Base-by-base conservation (phyloP, 2,113 vertebrate genomes). In the Cryptoleucopteryx plumbea region DNA sequence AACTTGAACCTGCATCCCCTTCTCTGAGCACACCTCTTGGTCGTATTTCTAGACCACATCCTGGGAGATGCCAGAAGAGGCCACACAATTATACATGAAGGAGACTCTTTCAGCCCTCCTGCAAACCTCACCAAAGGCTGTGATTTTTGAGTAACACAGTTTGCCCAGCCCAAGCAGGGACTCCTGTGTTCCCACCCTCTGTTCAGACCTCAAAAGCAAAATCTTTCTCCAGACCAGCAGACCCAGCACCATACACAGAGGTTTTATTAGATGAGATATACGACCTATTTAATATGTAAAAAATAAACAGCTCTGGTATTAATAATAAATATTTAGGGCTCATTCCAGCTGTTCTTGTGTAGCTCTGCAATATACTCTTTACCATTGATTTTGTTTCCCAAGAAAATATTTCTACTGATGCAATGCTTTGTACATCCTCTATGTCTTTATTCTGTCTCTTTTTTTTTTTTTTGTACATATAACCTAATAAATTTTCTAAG, bases 291-390 rank as follows among this genome's bases (percentile, higher is more conserved):
- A 96, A 96, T 93, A 93, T 84, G 92, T 42, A 70, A 93, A 95
- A 96, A 93, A 95, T 90, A 96, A 96, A 93, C 82, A 92, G 67
- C 91, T 95, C 91, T 42, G n/a, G 58, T 81, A 96, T 97, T 90
- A 96, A 97, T 96, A 96, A 97, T 97, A 77, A 95, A 96, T 97
- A 96, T 92, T 95, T 94, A 66, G 93, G 95, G 87, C 91, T 96
- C 13, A 2, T 84, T 91, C 75, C 68, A 79, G 83, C 86, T 94
- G 78, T 58, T 92, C 86, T 45, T 16, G 63, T n/a, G 74, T 55
- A 91, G 88, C 81, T 93, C 53, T 74, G 71, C 31, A 86, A 63
- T 42, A 22, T 9, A 43, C 62, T 90, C 53, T 70, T 97, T 94
- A 56, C 90, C 62, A 50, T 1, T 36, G 59, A 53, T 88, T 95